Conservation (phyloP, 2,113 vertebrate species). For the Picathartes gymnocephalus region DNA sequence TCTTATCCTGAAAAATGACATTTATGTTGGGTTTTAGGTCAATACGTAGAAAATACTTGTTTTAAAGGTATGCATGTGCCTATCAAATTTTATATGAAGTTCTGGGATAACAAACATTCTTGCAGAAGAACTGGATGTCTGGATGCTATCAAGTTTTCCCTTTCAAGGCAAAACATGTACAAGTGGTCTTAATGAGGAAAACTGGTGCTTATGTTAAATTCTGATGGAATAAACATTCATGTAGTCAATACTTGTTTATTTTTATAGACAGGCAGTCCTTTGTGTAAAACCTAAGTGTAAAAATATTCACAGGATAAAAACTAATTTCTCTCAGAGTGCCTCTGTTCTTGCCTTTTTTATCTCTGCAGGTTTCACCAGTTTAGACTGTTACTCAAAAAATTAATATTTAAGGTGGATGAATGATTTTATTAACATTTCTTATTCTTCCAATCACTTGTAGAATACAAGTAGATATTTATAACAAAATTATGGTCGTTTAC, state of each 20-base stretch:
- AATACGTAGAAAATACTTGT: background rate
- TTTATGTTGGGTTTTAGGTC: background rate
- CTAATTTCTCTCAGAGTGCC: background rate
- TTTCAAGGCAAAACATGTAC: background rate
- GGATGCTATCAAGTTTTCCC: background rate
- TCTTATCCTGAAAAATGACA: background rate
- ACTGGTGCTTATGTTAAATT: background rate
- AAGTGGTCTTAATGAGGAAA: background rate
- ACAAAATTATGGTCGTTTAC: background rate
- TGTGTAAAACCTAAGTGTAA: background rate
- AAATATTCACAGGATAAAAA: background rate
- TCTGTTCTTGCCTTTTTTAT: background rate
- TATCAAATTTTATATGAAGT: background rate
- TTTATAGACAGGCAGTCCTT: background rate
- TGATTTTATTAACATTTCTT: background rate
- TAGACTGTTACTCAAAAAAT: background rate
- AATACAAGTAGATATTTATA: background rate
- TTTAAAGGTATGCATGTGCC: background rate
- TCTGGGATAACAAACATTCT: background rate
- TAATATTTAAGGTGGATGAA: background rate
- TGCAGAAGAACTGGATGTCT: accelerated
- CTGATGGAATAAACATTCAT: background rate
- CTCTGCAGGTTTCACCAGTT: background rate
- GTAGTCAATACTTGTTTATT: background rate
- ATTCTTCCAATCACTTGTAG: background rate